Evolutionary conservation across 1,140 invertebrate species (phyloP).

Genomic region (Rhopalosiphum padi): DNA sequence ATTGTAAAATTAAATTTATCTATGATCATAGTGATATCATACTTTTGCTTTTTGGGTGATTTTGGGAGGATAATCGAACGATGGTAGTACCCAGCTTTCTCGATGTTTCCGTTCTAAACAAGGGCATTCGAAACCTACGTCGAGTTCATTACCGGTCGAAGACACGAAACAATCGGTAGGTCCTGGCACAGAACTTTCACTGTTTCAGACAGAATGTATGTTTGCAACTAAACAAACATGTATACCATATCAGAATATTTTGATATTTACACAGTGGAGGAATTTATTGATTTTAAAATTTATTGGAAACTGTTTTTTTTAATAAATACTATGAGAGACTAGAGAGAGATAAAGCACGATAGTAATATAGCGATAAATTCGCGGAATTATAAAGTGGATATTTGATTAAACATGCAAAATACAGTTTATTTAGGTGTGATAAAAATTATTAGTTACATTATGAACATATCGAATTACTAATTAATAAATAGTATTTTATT

Average conservation of each 20-base stretch:
- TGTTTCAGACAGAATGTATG: not conserved
- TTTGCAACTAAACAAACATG: not conserved
- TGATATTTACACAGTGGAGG: not conserved
- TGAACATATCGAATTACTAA: not conserved
- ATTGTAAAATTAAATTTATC: not conserved
- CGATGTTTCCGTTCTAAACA: constrained; percentile 23
- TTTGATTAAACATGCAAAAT: not conserved
- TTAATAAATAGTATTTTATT: not conserved
- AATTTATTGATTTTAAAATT: not conserved
- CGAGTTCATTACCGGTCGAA: constrained; percentile 50
- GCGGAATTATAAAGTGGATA: not conserved
- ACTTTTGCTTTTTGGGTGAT: constrained; percentile 24
- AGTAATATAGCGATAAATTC: not conserved
- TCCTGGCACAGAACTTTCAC: constrained; percentile 40
- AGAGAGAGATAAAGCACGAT: not conserved
- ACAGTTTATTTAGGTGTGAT: not conserved
- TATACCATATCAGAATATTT: not conserved
- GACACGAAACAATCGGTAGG: constrained; percentile 43
- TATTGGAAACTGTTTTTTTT: not conserved
- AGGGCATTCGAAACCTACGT: constrained; percentile 45
- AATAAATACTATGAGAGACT: not conserved
- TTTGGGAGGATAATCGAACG: constrained; percentile 3
- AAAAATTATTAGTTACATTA: not conserved
- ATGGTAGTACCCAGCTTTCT: constrained; percentile 5
- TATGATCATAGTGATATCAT: not conserved